These are phyloP conservation scores for Penaeus monodon DNA, from an alignment of 2,888 invertebrate species.

Conservation along the genomic window DNA sequence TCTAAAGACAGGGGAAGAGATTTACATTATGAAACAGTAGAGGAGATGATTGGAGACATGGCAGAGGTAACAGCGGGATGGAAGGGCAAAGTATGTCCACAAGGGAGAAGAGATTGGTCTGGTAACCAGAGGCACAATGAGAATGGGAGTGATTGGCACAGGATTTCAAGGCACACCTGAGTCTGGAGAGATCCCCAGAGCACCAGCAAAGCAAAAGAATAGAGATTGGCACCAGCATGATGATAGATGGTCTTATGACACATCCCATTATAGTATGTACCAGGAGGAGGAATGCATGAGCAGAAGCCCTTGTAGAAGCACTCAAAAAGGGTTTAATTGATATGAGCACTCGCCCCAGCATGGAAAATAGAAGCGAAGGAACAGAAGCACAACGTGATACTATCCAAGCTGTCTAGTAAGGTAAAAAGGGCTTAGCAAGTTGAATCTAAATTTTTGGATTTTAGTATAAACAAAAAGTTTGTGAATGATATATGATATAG, in stretches of 20 bases:
- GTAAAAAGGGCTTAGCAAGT: background rate
- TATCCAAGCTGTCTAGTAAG: slow-evolving; percentile 36
- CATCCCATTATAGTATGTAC: background rate
- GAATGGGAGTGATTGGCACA: background rate
- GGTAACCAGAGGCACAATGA: background rate
- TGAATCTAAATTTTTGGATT: background rate
- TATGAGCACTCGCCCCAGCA: slow-evolving; percentile 25
- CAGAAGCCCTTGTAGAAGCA: background rate
- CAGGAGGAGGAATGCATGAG: background rate
- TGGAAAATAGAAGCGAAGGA: slow-evolving; percentile 38
- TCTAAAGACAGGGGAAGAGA: background rate
- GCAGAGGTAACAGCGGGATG: background rate
- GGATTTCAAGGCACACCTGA: background rate
- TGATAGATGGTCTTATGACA: slow-evolving; percentile 1
- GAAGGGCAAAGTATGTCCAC: background rate
- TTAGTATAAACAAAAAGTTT: background rate
- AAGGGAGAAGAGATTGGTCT: background rate
- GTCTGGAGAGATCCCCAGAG: background rate
- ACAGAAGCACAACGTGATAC: slow-evolving; percentile 6
- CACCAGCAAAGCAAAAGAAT: background rate
- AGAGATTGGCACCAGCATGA: slow-evolving; percentile 16
- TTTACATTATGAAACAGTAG: background rate
- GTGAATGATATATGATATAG: too few species aligned
- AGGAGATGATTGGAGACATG: slow-evolving; percentile 1
- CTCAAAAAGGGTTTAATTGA: slow-evolving; percentile 3